Percentiles rank a stretch among this genome's conserved stretches.
phyloP scores from a whole-genome alignment of 2,113 vertebrate species.

The Microtus pennsylvanicus region DNA sequence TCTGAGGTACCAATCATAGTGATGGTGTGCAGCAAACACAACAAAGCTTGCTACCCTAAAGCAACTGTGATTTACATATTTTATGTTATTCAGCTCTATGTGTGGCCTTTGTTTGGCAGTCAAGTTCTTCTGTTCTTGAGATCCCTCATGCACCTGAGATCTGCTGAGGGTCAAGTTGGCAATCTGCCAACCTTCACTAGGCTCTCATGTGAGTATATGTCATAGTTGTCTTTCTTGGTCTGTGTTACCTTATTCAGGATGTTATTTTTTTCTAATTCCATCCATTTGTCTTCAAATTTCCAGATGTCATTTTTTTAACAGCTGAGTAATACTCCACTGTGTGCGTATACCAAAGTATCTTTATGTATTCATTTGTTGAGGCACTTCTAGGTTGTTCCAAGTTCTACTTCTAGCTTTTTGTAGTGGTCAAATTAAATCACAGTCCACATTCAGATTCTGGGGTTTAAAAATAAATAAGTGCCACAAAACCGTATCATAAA shows the following conservation, averaged over 20 bases:
- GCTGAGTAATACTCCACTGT: background rate
- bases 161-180: background rate
- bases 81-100: background rate
- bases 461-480: background rate
- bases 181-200: background rate
- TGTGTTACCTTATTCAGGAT: no score
- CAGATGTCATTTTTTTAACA: background rate
- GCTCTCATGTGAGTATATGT: background rate
- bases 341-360: background rate
- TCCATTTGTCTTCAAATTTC: background rate
- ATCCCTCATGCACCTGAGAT: background rate
- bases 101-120: background rate
- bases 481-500: background rate
- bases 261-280: background rate
- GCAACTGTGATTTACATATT: background rate
- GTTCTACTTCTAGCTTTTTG: background rate
- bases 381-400: background rate
- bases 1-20: background rate
- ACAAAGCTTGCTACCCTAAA: background rate
- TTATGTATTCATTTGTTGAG: background rate
- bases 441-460: background rate
- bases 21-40: background rate
- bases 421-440: background rate
- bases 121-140: background rate
- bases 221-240: background rate